A percentile compares a stretch with the other conserved stretches of the same genome.
These are phyloP conservation scores for Petrocephalus microphthalmus DNA, from an alignment of 2,113 vertebrate genomes.

Conservation along the genomic window DNA sequence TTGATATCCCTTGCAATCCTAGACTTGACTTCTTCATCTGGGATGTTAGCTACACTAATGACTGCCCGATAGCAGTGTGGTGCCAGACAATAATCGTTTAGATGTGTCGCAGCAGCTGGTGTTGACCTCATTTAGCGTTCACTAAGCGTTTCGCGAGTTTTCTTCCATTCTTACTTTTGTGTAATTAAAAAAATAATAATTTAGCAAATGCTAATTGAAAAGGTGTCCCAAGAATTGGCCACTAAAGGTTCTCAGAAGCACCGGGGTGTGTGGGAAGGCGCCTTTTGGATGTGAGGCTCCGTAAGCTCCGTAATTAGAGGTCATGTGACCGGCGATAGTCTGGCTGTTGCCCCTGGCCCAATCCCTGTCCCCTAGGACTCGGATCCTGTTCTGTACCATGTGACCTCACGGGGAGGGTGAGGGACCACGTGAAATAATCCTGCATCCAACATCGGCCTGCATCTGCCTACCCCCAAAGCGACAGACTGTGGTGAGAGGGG, in stretches of 20 bases:
- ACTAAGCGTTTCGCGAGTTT: slow-evolving; percentile 46
- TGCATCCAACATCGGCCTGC: neutral
- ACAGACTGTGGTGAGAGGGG: neutral
- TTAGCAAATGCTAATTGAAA: neutral
- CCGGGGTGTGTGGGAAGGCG: neutral
- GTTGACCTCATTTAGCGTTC: slow-evolving; percentile 52
- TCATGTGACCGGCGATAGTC: neutral
- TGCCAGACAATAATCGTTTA: slow-evolving; percentile 65
- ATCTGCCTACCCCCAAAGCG: neutral
- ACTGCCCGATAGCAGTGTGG: slow-evolving; percentile 68
- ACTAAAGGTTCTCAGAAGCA: neutral
- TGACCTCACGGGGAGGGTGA: neutral
- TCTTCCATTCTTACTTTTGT: neutral
- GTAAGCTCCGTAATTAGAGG: neutral
- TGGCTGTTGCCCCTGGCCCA: neutral
- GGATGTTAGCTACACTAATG: slow-evolving; percentile 88
- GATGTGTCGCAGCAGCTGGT: slow-evolving; percentile 46
- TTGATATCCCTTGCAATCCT: slow-evolving; percentile 83
- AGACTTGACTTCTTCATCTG: slow-evolving; percentile 74
- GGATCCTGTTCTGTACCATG: neutral
- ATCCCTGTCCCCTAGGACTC: neutral
- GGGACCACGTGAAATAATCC: neutral
- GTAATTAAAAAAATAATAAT: neutral
- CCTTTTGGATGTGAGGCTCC: neutral
- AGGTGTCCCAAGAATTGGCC: neutral